Percentiles rank a stretch among this genome's conserved stretches.
phyloP scores from a whole-genome alignment of 2,888 invertebrate genomes.

The Pterobdella sp. region DNA sequence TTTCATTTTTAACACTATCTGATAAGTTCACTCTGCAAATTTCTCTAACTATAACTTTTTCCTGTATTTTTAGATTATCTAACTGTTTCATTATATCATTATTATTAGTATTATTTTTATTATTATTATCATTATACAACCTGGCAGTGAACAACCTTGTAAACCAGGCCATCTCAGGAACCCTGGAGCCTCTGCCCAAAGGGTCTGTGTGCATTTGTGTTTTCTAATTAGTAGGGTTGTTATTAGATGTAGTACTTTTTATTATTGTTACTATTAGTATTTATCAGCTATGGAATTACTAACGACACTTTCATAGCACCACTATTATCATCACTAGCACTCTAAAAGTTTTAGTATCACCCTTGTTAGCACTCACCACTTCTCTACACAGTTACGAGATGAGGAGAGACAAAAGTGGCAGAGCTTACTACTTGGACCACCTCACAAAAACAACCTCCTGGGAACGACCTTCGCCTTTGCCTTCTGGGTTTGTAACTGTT shows the following conservation, averaged over 20 bases:
- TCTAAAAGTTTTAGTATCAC: neutral
- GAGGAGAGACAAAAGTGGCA: constrained; percentile 74
- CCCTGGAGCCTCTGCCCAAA: constrained; percentile 61
- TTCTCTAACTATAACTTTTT: neutral
- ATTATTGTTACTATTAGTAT: neutral
- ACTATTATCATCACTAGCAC: neutral
- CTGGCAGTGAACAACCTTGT: neutral
- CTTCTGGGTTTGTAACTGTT: constrained; percentile 35
- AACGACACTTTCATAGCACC: neutral
- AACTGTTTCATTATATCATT: neutral
- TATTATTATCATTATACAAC: neutral
- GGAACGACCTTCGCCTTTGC: constrained; percentile 70
- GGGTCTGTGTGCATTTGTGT: constrained; percentile 33
- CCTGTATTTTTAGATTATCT: neutral
- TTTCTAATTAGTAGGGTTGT: neutral
- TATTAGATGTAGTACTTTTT: neutral
- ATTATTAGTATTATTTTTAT: neutral
- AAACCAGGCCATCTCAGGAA: neutral
- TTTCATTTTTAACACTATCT: neutral
- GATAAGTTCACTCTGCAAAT: neutral
- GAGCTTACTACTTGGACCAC: constrained; percentile 95
- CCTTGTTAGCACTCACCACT: neutral
- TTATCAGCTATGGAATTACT: neutral
- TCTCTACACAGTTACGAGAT: constrained; percentile 69
- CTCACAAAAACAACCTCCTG: constrained; percentile 88